Conservation (phyloP, 2,797 vertebrate species). For the Columba guinea region DNA sequence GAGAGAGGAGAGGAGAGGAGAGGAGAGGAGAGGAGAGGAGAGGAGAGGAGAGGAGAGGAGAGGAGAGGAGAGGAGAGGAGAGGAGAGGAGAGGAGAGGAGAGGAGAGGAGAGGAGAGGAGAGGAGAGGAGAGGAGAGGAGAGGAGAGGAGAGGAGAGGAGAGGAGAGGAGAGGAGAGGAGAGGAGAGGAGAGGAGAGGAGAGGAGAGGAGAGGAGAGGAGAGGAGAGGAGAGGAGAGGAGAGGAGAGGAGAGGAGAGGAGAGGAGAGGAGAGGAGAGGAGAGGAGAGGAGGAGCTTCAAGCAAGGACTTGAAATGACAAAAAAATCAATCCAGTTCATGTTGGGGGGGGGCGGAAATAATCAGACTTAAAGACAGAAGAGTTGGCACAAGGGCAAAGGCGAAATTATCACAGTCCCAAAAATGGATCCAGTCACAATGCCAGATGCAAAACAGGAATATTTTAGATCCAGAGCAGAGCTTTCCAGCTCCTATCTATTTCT, state of each 20-base stretch:
- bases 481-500: conserved; percentile 36
- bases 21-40: not conserved
- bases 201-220: not conserved
- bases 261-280: not conserved
- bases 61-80: not conserved
- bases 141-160: not conserved
- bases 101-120: too few relatives aligned
- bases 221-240: not conserved
- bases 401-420: not conserved
- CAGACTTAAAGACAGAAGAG: not conserved
- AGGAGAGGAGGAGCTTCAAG: not conserved
- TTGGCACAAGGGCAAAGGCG: not conserved
- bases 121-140: too few relatives aligned
- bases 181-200: not conserved
- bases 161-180: not conserved
- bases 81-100: too few relatives aligned
- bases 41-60: too few relatives aligned
- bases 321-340: not conserved
- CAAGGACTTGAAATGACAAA: not conserved
- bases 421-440: conserved; percentile 18
- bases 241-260: too few relatives aligned
- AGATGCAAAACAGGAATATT: conserved; percentile 22
- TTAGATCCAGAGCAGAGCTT: conserved; percentile 9
- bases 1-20: too few relatives aligned
- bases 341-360: not conserved